Percentiles rank a stretch among this genome's conserved stretches.
Conservation (phyloP, 2,797 vertebrate genomes). For the Melanogrammus aeglefinus region DNA sequence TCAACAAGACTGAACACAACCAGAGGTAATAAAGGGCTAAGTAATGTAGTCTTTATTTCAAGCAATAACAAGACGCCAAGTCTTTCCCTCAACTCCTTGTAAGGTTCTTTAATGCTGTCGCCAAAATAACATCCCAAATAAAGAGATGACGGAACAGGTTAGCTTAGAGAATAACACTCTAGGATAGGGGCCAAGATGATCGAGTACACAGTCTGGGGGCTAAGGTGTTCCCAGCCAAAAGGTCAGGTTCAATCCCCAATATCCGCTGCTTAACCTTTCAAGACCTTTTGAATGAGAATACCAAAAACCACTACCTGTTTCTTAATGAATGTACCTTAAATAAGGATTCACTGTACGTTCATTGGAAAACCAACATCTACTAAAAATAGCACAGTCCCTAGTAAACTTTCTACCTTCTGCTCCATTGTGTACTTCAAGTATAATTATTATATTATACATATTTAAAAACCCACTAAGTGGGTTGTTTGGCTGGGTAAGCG, state of each 20-base stretch:
- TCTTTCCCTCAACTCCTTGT: not conserved
- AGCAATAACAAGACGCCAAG: not conserved
- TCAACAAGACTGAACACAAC: not conserved
- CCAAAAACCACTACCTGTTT: not conserved
- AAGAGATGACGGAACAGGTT: not conserved
- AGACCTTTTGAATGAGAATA: not conserved
- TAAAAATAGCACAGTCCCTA: not conserved
- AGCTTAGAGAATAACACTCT: not conserved
- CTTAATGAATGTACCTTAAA: not conserved
- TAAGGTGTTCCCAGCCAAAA: not conserved
- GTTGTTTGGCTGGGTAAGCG: not conserved
- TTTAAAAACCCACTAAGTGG: not conserved
- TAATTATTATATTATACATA: no score
- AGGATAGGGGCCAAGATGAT: not conserved
- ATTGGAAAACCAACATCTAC: not conserved
- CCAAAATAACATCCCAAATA: not conserved
- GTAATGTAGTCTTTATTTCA: not conserved
- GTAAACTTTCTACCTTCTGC: not conserved
- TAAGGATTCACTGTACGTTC: not conserved
- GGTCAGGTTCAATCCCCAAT: not conserved
- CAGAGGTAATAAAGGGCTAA: not conserved
- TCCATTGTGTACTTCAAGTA: not conserved
- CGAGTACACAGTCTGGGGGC: not conserved
- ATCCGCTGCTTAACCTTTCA: not conserved
- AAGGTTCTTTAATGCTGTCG: not conserved